phyloP scores from a whole-genome alignment of 2,797 vertebrate genomes.

The Myotis planiceps region DNA sequence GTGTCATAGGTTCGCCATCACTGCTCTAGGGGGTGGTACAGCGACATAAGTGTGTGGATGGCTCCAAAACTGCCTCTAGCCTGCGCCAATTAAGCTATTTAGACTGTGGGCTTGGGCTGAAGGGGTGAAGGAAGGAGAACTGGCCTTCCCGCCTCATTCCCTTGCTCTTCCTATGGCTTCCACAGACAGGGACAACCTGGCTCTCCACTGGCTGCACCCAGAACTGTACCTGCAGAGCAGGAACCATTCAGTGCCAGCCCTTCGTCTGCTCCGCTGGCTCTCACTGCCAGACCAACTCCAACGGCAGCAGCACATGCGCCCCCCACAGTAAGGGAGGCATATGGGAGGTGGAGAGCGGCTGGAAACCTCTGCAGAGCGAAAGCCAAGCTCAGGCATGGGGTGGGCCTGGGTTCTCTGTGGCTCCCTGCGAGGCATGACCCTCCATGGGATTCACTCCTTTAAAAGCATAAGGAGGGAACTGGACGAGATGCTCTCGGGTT shows the following conservation, averaged over 20 bases:
- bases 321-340: slow-evolving; percentile 84
- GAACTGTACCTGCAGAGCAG: slow-evolving; percentile 86
- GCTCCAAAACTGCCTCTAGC: background rate
- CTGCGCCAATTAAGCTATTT: background rate
- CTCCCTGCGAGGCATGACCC: background rate
- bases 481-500: background rate
- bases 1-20: too few species aligned
- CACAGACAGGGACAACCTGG: slow-evolving; percentile 90
- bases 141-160: background rate
- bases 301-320: slow-evolving; percentile 59
- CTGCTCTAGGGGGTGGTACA: background rate
- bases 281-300: slow-evolving; percentile 83
- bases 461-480: background rate
- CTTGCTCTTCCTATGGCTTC: background rate
- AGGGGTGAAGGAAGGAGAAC: background rate
- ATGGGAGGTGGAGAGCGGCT: background rate
- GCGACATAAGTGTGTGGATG: background rate
- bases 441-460: background rate
- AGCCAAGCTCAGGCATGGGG: background rate
- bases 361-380: background rate
- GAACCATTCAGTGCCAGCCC: slow-evolving; percentile 76
- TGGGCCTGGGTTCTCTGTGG: background rate
- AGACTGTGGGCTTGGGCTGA: background rate
- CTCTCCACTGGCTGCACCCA: slow-evolving; percentile 85
- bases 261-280: slow-evolving; percentile 84